Evolutionary conservation across 2,797 vertebrate genomes (phyloP).

Genomic region (Anguilla obscura): DNA sequence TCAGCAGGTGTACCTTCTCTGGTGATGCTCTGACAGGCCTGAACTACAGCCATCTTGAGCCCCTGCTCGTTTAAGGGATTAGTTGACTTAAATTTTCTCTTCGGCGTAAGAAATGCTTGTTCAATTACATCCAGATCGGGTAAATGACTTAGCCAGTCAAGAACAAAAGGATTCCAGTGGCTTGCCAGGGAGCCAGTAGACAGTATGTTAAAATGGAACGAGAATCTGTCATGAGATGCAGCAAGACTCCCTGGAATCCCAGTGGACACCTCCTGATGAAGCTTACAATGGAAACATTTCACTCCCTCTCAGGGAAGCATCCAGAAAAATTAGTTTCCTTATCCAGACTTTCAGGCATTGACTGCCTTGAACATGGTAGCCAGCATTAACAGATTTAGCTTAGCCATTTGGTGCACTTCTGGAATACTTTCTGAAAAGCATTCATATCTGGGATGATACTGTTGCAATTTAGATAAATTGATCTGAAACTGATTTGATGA

Average conservation of each 20-base stretch:
- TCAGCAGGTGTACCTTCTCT: too few relatives aligned
- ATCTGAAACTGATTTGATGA: not conserved
- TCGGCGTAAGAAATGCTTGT: not conserved
- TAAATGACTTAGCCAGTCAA: not conserved
- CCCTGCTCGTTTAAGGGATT: too few relatives aligned
- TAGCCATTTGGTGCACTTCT: not conserved
- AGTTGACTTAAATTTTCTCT: too few relatives aligned
- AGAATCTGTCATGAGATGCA: not conserved
- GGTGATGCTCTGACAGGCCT: too few relatives aligned
- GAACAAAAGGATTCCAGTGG: slow-evolving; percentile 14
- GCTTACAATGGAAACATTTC: not conserved
- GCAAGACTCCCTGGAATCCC: not conserved
- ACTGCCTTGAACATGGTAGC: not conserved
- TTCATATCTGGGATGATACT: not conserved
- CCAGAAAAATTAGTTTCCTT: not conserved
- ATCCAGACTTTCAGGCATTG: not conserved
- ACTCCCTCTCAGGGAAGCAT: slow-evolving; percentile 6
- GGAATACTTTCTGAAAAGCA: not conserved
- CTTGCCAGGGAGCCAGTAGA: not conserved
- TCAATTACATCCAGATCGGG: not conserved
- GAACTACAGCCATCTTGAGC: too few relatives aligned
- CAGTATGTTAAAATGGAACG: not conserved
- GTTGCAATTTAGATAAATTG: not conserved
- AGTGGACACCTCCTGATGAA: not conserved
- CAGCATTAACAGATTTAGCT: not conserved